Percentiles rank a stretch among this genome's conserved stretches.
These are phyloP conservation scores for Clupea harengus DNA, from an alignment of 2,113 vertebrate species.

Conservation along the genomic window DNA sequence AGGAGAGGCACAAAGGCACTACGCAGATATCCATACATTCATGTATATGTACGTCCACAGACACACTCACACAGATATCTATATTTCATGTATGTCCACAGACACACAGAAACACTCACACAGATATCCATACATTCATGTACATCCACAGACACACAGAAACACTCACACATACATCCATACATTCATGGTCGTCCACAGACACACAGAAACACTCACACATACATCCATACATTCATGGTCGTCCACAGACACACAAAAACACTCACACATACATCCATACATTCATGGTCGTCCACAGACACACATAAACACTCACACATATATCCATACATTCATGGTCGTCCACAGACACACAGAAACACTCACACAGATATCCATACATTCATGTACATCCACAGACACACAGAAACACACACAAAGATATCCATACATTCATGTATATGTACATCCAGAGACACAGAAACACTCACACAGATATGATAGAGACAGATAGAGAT, in stretches of 20 bases:
- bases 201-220: too few species aligned
- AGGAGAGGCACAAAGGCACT: neutral
- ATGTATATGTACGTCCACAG: neutral
- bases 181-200: too few species aligned
- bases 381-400: too few species aligned
- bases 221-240: too few species aligned
- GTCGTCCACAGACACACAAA: neutral
- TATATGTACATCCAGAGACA: too few species aligned
- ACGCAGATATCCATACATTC: neutral
- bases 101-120: neutral
- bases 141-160: neutral
- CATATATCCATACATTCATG: neutral
- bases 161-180: too few species aligned
- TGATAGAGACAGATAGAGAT: too few species aligned
- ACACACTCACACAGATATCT: neutral
- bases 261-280: neutral
- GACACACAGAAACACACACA: too few species aligned
- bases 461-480: neutral
- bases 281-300: neutral
- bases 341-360: neutral
- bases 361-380: too few species aligned
- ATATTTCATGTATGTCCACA: neutral
- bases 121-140: neutral
- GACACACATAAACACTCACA: neutral
- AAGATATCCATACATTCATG: too few species aligned